Evolutionary conservation across 2,113 vertebrate genomes (phyloP).

Genomic region (Oxyura jamaicensis): DNA sequence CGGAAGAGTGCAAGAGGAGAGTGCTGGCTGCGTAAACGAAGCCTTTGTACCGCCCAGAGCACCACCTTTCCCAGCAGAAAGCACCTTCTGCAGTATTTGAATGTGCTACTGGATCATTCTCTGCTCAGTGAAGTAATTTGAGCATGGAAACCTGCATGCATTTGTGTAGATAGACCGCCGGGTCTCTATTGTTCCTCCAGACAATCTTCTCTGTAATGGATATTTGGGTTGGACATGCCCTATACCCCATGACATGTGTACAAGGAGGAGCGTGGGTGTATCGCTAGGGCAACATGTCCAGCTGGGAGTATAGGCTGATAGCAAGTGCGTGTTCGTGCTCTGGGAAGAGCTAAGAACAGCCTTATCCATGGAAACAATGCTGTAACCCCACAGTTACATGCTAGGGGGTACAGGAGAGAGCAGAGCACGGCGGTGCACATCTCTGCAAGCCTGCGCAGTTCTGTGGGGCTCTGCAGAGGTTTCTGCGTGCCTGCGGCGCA

Average conservation of each 20-base stretch:
- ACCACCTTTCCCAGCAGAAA: conserved; percentile 14
- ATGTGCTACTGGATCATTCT: not conserved
- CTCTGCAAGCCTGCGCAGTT: not conserved
- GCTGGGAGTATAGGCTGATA: not conserved
- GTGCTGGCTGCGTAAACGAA: not conserved
- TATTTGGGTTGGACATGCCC: conserved; percentile 43
- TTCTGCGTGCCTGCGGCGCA: not conserved
- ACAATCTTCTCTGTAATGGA: conserved; percentile 54
- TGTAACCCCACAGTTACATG: rapidly evolving
- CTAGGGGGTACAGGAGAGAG: not conserved
- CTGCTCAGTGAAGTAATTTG: conserved; percentile 19
- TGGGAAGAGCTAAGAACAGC: not conserved
- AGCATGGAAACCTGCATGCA: conserved; percentile 13
- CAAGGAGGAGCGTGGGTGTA: not conserved
- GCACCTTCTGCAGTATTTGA: not conserved
- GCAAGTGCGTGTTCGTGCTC: not conserved
- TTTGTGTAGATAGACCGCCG: not conserved
- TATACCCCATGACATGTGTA: conserved; percentile 33
- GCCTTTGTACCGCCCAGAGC: not conserved
- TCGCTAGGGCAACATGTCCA: not conserved
- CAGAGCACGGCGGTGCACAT: rapidly evolving
- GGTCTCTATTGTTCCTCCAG: conserved; percentile 41
- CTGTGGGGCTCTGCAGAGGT: not conserved
- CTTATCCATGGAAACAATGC: not conserved
- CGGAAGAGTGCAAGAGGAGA: not conserved